Evolutionary conservation across 1,140 invertebrate genomes (phyloP), one percentile per base, ranked within the genome.

Genomic region (Campoletis sonorensis): DNA sequence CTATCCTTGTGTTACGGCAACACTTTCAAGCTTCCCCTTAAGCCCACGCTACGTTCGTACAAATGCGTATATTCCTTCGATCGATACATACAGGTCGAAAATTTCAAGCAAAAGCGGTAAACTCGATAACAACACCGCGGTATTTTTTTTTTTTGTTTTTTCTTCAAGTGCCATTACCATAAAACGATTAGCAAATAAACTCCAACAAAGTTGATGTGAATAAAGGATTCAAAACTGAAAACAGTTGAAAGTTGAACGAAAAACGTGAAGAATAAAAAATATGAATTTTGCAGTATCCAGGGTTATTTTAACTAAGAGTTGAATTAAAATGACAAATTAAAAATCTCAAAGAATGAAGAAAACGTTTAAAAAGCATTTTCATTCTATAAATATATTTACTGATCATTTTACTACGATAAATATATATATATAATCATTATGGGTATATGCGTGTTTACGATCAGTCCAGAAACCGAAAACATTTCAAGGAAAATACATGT

Each of bases 1-100:
- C 13, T 68, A 51, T 72, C 27, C 30, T 16, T 37, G 49, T 27
- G 30, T 54, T 37, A 16, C 73, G 18, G 18, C 73, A 54, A 58
- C 51, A 54, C 73, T 77, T 77, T 61, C 75, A 40, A 78, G 18
- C 40, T 64, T 18, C 51, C 37, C 15, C 64, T 49, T 21, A 70
- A 77, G n/a, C 72, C 49, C 51, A 54, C 54, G 73, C 40, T 72
- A 10, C 0, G 18, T 67, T 67, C 27, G 10, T 68, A 82, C 61
- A 58, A 26, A 27, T 23, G 61, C 61, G 23, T 16, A 64, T 7
- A 64, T 27, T 23, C 61, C 0, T 5, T 0, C 10, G 10, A 64
- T 26, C n/a, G n/a, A 26, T 64, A 64, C 0, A 64, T 1, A 64
- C 23, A 64, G 11, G 4, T 64, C 1, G 51, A 18, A 11, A 5